Percentiles rank a stretch among this genome's conserved stretches.
phyloP scores from a whole-genome alignment of 2,113 vertebrate species.

The Prochilodus magdalenae region DNA sequence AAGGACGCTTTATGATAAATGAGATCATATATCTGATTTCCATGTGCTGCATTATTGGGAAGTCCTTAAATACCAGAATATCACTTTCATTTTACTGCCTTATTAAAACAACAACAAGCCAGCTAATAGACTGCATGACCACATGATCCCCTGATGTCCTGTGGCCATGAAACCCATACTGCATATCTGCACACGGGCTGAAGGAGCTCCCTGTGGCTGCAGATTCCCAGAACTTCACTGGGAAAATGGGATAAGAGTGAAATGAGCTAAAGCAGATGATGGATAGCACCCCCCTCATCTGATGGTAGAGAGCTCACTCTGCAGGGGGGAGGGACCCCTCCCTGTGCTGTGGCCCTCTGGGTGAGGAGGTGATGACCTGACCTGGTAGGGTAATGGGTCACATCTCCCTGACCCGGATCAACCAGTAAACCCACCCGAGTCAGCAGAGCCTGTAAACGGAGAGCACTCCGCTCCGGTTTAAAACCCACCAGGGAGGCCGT shows the following conservation, averaged over 20 bases:
- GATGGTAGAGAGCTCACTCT: not conserved
- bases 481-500: constrained; percentile 16
- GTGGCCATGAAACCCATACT: too few species aligned
- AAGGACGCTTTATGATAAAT: too few species aligned
- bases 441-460: constrained; percentile 36
- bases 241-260: not conserved
- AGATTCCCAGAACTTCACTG: too few species aligned
- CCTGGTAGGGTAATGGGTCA: constrained; percentile 36
- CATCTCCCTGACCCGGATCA: constrained; percentile 19
- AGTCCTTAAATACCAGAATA: too few species aligned
- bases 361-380: constrained; percentile 31
- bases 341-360: not conserved
- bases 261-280: not conserved
- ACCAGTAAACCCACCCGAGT: constrained; percentile 13
- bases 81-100: too few species aligned
- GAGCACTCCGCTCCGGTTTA: constrained; percentile 24
- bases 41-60: too few species aligned
- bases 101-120: too few species aligned
- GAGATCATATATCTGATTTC: too few species aligned
- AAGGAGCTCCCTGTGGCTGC: too few species aligned
- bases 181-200: too few species aligned
- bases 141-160: too few species aligned
- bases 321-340: not conserved
- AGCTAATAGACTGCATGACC: too few species aligned
- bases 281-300: not conserved